Percentiles rank a stretch among this genome's conserved stretches.
Conservation (phyloP, 2,797 vertebrate species). For the Sebastes baramenuke region DNA sequence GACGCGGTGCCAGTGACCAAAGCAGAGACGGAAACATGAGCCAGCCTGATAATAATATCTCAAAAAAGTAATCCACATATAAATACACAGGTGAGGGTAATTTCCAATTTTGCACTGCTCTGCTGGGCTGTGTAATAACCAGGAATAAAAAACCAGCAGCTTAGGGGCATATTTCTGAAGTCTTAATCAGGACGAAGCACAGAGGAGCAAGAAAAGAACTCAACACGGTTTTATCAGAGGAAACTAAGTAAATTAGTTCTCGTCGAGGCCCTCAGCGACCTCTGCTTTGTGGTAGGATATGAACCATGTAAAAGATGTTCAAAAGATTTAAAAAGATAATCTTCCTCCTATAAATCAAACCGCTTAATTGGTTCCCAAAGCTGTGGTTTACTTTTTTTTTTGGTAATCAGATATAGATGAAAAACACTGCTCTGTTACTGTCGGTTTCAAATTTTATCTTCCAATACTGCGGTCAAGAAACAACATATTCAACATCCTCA, state of each 20-base stretch:
- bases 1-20: conserved; percentile 5
- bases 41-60: conserved; percentile 17
- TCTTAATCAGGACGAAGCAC: conserved; percentile 27
- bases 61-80: neutral
- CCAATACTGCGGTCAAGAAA: neutral
- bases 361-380: conserved; percentile 50
- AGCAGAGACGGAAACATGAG: conserved; percentile 29
- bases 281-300: conserved; percentile 38
- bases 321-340: conserved; percentile 56
- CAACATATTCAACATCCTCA: neutral
- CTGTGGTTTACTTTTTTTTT: conserved; percentile 5
- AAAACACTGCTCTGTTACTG: neutral
- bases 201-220: conserved; percentile 5
- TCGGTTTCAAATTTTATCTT: neutral
- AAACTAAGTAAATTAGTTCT: conserved; percentile 50
- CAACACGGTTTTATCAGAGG: conserved; percentile 31
- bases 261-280: conserved; percentile 24
- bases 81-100: conserved; percentile 30
- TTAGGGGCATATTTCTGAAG: conserved; percentile 11
- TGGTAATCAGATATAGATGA: conserved; percentile 20
- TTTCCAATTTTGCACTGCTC: conserved; percentile 24
- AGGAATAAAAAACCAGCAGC: neutral
- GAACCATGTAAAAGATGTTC: conserved; percentile 30
- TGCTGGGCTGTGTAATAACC: conserved; percentile 20
- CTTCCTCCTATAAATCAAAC: conserved; percentile 32